phyloP scores from a whole-genome alignment of 2,113 vertebrate species.

The Centrocercus urophasianus region DNA sequence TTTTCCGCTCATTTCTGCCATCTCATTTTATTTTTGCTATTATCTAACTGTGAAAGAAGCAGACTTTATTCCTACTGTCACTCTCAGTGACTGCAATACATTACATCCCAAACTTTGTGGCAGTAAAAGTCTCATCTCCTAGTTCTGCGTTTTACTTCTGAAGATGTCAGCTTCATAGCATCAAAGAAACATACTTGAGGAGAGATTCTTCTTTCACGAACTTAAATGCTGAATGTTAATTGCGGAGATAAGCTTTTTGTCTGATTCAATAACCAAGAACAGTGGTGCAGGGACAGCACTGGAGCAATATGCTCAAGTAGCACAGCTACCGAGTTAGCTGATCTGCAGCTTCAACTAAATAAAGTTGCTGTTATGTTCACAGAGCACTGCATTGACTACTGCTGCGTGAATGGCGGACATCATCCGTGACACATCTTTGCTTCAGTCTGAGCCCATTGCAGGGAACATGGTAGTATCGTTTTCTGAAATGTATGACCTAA shows the following conservation, averaged over 20 bases:
- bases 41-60: not conserved
- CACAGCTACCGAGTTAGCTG: not conserved
- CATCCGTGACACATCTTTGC: not conserved
- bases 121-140: not conserved
- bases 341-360: not conserved
- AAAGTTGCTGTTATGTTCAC: not conserved
- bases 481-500: not conserved
- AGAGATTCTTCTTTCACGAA: not conserved
- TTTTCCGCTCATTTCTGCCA: not conserved
- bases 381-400: not conserved
- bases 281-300: not conserved
- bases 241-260: not conserved
- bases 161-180: not conserved
- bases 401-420: not conserved
- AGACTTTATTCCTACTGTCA: not conserved
- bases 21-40: not conserved
- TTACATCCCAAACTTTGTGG: not conserved
- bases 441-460: not conserved
- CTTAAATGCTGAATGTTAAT: not conserved
- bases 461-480: not conserved
- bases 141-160: not conserved
- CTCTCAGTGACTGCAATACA: not conserved
- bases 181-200: not conserved
- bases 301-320: fast-evolving
- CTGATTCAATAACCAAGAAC: not conserved